Conservation (phyloP, 2,113 vertebrate genomes). For the Dicrurus megarhynchus region DNA sequence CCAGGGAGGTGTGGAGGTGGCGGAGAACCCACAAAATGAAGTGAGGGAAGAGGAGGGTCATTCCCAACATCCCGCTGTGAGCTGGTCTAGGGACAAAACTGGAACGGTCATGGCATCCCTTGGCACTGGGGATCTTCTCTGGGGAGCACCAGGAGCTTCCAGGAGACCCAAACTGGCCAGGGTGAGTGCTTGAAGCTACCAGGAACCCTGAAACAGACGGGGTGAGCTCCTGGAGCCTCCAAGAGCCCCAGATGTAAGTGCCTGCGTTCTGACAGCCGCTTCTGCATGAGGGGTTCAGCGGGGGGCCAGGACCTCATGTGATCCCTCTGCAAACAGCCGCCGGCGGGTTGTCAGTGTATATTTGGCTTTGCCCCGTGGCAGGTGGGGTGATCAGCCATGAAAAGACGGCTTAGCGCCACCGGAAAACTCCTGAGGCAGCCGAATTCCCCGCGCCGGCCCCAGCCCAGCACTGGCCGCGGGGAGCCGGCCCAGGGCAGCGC, state of each 20-base stretch:
- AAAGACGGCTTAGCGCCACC: slow-evolving; percentile 60
- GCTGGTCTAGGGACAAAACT: neutral
- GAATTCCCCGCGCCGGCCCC: slow-evolving; percentile 22
- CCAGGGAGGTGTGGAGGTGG: neutral
- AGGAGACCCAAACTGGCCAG: rapidly evolving
- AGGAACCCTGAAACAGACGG: rapidly evolving
- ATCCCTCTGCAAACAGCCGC: slow-evolving; percentile 22
- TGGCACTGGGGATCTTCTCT: rapidly evolving
- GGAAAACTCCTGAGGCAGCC: slow-evolving; percentile 64
- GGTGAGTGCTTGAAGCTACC: neutral
- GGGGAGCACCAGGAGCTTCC: neutral
- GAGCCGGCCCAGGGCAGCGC: neutral
- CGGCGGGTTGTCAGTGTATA: neutral
- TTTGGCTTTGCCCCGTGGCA: neutral
- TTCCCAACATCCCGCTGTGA: rapidly evolving
- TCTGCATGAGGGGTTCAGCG: neutral
- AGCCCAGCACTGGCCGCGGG: neutral
- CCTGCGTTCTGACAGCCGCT: neutral
- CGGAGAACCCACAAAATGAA: rapidly evolving
- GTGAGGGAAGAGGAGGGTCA: rapidly evolving
- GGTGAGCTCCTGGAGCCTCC: neutral
- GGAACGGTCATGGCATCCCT: rapidly evolving
- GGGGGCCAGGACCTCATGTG: neutral
- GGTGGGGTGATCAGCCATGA: slow-evolving; percentile 54
- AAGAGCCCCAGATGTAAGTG: neutral